Evolutionary conservation across 2,888 invertebrate species (phyloP).

Genomic region (Cacoxenus indagator): DNA sequence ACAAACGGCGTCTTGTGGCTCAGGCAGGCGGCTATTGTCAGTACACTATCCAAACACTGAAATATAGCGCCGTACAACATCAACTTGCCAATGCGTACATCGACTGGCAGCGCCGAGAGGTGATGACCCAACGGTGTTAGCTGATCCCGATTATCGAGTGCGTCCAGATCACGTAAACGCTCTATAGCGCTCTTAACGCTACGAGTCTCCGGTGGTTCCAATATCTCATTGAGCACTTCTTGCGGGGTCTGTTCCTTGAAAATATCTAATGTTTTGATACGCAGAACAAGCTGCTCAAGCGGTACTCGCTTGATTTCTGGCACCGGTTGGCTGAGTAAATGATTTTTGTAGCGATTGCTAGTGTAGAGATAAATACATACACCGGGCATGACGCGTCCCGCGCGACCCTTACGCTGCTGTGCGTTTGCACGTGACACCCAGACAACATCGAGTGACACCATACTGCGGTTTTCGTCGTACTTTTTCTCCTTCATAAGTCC

Average conservation of each 20-base stretch:
- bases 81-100: constrained; percentile 91
- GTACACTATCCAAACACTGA: constrained; percentile 89
- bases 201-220: constrained; percentile 81
- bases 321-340: constrained; percentile 81
- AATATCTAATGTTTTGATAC: constrained; percentile 78
- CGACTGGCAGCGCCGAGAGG: constrained; percentile 89
- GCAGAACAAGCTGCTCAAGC: constrained; percentile 83
- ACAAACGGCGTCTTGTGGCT: constrained; percentile 86
- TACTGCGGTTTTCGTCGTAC: constrained; percentile 80
- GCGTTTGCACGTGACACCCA: constrained; percentile 95
- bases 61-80: constrained; percentile 93
- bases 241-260: constrained; percentile 60
- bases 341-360: constrained; percentile 77
- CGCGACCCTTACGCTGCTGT: constrained; percentile 88
- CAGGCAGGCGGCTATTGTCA: constrained; percentile 89
- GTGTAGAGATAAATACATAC: constrained; percentile 88
- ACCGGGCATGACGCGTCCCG: constrained; percentile 91
- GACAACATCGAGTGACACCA: constrained; percentile 87
- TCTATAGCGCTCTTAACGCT: constrained; percentile 79
- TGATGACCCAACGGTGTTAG: constrained; percentile 90
- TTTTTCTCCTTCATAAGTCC: constrained; percentile 93
- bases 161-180: constrained; percentile 83
- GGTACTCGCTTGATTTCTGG: constrained; percentile 94
- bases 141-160: constrained; percentile 80
- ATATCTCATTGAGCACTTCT: constrained; percentile 72